These are phyloP conservation scores for Chrysogorgia sp. DNA, from an alignment of 92 coral and sea anemone genomes.

Conservation along the genomic window DNA sequence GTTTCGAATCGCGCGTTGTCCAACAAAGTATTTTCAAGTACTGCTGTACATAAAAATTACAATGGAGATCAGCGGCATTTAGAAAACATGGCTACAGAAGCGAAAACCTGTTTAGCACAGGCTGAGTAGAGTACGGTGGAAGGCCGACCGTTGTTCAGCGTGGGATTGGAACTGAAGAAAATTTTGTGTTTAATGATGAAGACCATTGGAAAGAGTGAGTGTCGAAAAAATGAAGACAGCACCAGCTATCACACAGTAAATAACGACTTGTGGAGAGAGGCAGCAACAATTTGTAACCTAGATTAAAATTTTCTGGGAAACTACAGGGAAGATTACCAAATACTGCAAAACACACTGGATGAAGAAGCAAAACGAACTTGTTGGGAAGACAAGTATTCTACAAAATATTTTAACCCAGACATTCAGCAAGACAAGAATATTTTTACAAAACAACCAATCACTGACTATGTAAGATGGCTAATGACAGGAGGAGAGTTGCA, in stretches of 20 bases:
- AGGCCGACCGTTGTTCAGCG: constrained; percentile 40
- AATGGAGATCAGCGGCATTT: constrained; percentile 40
- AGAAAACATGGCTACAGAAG: constrained; percentile 55
- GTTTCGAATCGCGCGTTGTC: constrained; percentile 49
- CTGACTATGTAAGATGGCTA: constrained; percentile 58
- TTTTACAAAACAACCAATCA: constrained; percentile 38
- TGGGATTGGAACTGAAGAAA: constrained; percentile 43
- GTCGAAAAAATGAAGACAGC: constrained; percentile 37
- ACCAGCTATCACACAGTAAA: constrained; percentile 31
- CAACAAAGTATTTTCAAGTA: constrained; percentile 49
- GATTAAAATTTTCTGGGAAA: constrained; percentile 49
- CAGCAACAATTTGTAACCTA: constrained; percentile 43
- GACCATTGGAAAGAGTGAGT: constrained; percentile 45
- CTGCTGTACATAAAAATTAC: constrained; percentile 23
- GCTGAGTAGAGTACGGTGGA: constrained; percentile 55
- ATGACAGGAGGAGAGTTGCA: constrained; percentile 40
- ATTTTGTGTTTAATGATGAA: constrained; percentile 46
- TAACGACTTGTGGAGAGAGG: constrained; percentile 29
- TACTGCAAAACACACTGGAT: constrained; percentile 41
- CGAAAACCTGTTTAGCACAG: constrained; percentile 29
- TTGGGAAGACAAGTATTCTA: constrained; percentile 56
- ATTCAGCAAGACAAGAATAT: not conserved
- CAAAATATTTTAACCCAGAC: constrained; percentile 47
- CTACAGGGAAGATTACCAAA: constrained; percentile 65
- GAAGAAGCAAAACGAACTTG: constrained; percentile 45